phyloP scores from a whole-genome alignment of 2,888 invertebrate genomes.

The Ectobius pallidus region DNA sequence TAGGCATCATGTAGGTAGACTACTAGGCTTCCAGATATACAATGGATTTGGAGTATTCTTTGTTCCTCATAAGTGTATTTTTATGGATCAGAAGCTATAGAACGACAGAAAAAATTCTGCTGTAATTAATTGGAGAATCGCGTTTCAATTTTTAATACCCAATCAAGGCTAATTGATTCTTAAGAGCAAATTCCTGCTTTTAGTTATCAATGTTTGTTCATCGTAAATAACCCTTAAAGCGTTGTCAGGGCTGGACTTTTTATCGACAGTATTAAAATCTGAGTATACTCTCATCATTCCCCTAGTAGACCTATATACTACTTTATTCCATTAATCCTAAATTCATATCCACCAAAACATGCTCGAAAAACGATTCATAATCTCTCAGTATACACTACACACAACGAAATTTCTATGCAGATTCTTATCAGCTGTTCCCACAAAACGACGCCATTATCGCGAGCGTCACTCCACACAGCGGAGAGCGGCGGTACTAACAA shows the following conservation, averaged over 20 bases:
- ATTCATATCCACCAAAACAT: slow-evolving; percentile 30
- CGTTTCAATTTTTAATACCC: too few relatives aligned
- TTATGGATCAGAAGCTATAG: too few relatives aligned
- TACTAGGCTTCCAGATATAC: too few relatives aligned
- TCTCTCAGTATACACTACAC: slow-evolving; percentile 12
- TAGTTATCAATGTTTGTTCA: background rate
- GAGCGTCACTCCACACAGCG: slow-evolving; percentile 32
- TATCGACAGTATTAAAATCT: slow-evolving; percentile 27
- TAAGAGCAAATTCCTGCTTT: background rate
- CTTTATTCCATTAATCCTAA: slow-evolving; percentile 32
- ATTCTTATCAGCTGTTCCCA: slow-evolving; percentile 29
- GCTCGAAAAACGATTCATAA: slow-evolving; percentile 33
- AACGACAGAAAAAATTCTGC: too few relatives aligned
- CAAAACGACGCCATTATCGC: slow-evolving; percentile 33
- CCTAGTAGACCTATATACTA: slow-evolving; percentile 24
- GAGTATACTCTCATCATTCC: slow-evolving; percentile 25
- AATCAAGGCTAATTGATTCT: background rate
- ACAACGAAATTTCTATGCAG: slow-evolving; percentile 32
- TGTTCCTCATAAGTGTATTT: too few relatives aligned
- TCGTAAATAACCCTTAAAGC: slow-evolving; percentile 9
- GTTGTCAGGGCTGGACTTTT: background rate
- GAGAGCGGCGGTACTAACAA: slow-evolving; percentile 31
- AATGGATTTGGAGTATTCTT: too few relatives aligned
- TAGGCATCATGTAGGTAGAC: too few relatives aligned
- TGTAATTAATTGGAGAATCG: too few relatives aligned